A percentile compares a stretch with the other conserved stretches of the same genome.
Conservation (phyloP, 2,113 vertebrate genomes). For the Ammodytes marinus region DNA sequence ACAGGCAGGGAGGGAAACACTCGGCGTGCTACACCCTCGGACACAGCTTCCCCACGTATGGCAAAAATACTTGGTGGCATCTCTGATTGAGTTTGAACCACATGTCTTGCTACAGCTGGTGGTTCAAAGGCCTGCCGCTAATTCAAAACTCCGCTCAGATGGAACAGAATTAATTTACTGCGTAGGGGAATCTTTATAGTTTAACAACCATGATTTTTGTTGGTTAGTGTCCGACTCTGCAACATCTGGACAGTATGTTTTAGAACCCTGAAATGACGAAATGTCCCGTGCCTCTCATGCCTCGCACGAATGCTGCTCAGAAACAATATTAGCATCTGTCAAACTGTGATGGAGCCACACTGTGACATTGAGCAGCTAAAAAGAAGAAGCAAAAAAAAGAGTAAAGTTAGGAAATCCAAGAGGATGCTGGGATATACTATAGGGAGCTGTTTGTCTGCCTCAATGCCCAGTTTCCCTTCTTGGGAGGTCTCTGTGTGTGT, state of each 20-base stretch:
- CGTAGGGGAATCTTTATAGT: background rate
- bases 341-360: conserved; percentile 9
- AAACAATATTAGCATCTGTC: conserved; percentile 15
- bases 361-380: background rate
- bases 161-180: background rate
- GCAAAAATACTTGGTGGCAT: no score
- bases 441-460: conserved; percentile 22
- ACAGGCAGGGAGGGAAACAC: background rate
- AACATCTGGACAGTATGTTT: background rate
- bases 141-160: background rate
- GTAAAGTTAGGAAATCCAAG: conserved; percentile 50
- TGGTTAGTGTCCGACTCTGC: background rate
- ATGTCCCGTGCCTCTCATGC: no score
- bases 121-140: background rate
- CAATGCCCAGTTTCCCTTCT: conserved; percentile 30
- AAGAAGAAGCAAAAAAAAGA: background rate
- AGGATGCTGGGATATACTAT: conserved; percentile 16
- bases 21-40: conserved; percentile 15
- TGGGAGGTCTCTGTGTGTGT: conserved; percentile 37
- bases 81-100: no score
- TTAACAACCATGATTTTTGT: background rate
- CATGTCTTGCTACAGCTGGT: background rate
- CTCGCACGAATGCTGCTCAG: background rate
- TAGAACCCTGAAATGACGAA: background rate
- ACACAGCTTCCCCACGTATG: background rate